These are phyloP conservation scores for Caenorhabditis briggsae DNA, from an alignment of 1,140 invertebrate genomes.

Conservation along the genomic window DNA sequence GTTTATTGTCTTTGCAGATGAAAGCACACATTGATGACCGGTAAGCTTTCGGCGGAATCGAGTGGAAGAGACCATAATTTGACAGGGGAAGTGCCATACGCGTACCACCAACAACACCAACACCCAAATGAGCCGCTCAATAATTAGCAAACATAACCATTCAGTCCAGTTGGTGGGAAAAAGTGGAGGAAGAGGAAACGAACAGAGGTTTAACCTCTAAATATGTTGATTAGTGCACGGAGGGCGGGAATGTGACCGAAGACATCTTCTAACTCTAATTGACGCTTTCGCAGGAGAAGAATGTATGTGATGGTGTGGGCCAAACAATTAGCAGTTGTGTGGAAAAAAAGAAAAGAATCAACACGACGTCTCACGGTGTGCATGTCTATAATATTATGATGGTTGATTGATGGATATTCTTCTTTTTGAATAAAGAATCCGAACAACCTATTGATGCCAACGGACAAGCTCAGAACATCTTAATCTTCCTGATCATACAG, in stretches of 20 bases:
- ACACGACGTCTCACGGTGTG: neutral
- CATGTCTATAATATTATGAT: conserved; percentile 47
- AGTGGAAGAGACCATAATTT: conserved; percentile 22
- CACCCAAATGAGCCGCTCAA: conserved; percentile 25
- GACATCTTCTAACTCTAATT: conserved; percentile 25
- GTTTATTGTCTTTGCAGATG: neutral
- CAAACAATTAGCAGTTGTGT: conserved; percentile 4
- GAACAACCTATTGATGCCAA: conserved; percentile 49
- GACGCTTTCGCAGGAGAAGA: neutral
- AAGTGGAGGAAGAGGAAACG: neutral
- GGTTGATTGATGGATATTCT: conserved; percentile 34
- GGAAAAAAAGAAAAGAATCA: conserved; percentile 28
- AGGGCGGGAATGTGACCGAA: neutral
- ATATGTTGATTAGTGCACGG: conserved; percentile 51
- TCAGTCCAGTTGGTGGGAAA: neutral
- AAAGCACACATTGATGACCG: neutral
- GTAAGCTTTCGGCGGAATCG: conserved; percentile 10
- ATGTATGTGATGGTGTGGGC: neutral
- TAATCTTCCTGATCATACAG: neutral
- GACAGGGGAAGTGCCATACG: neutral
- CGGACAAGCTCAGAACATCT: conserved; percentile 7
- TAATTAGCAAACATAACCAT: conserved; percentile 44
- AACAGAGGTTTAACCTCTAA: neutral
- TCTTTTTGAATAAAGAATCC: neutral
- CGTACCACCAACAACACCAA: neutral